A percentile compares a stretch with the other conserved stretches of the same genome.
Evolutionary conservation across 2,113 vertebrate species (phyloP).

Genomic region (Charadrius vociferus): DNA sequence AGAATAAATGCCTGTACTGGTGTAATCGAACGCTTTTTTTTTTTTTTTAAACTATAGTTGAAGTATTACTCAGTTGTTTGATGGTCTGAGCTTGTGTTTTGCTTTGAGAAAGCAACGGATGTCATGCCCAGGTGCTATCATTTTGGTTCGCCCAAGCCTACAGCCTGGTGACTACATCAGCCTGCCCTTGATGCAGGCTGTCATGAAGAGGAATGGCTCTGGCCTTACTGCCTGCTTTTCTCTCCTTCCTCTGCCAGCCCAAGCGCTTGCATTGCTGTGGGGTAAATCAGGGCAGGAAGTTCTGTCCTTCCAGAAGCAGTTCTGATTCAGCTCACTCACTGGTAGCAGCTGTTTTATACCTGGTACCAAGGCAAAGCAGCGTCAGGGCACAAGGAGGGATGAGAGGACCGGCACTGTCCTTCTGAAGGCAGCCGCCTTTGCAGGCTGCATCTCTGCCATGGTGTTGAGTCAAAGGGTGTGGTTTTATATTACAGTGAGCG

Average conservation of each 20-base stretch:
- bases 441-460: rapidly evolving
- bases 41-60: neutral
- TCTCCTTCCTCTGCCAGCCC: neutral
- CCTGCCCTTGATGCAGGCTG: neutral
- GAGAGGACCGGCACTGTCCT: neutral
- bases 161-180: neutral
- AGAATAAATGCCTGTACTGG: neutral
- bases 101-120: neutral
- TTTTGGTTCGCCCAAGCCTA: neutral
- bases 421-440: neutral
- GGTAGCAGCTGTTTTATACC: neutral
- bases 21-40: neutral
- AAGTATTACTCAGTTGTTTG: neutral
- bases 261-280: rapidly evolving
- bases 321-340: neutral
- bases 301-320: neutral
- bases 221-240: neutral
- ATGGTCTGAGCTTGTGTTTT: neutral
- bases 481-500: rapidly evolving
- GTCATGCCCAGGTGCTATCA: neutral
- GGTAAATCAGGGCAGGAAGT: neutral
- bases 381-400: rapidly evolving
- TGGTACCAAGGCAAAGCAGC: rapidly evolving
- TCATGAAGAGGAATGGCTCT: rapidly evolving
- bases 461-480: neutral